Conservation (phyloP, 2,888 invertebrate species). For the Autographa gamma region DNA sequence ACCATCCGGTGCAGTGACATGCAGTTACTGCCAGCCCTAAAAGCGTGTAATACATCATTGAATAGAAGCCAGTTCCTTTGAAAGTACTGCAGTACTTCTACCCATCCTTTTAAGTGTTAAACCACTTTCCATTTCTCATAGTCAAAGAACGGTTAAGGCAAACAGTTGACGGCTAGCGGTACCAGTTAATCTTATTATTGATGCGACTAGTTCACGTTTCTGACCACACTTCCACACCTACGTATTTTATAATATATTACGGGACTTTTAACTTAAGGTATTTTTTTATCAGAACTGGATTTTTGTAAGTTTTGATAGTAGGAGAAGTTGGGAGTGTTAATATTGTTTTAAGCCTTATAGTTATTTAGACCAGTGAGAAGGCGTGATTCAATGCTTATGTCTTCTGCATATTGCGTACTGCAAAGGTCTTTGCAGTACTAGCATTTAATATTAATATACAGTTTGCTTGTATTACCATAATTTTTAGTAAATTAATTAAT, state of each 20-base stretch:
- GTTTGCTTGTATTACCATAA: too few relatives aligned
- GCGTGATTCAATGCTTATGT: neutral
- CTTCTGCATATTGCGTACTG: too few relatives aligned
- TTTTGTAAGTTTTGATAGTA: neutral
- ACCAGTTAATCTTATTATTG: constrained; percentile 41
- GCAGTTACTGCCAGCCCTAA: too few relatives aligned
- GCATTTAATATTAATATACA: too few relatives aligned
- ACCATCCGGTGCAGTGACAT: too few relatives aligned
- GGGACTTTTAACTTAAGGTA: neutral
- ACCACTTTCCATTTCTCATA: constrained; percentile 41
- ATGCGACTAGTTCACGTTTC: constrained; percentile 37
- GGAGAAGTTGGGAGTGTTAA: neutral
- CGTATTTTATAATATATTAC: neutral
- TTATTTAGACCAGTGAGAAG: neutral
- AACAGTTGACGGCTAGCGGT: constrained; percentile 32
- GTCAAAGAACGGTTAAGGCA: constrained; percentile 15
- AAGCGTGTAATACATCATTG: neutral
- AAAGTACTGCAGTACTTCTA: neutral
- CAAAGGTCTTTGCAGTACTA: neutral
- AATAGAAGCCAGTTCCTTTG: neutral
- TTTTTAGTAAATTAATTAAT: too few relatives aligned
- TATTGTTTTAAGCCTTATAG: neutral
- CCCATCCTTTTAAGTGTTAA: constrained; percentile 21
- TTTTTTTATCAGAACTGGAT: neutral
- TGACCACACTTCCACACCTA: constrained; percentile 13